Percentiles rank a stretch among this genome's conserved stretches.
Conservation (phyloP, 2,797 vertebrate species). For the Bucorvus abyssinicus region DNA sequence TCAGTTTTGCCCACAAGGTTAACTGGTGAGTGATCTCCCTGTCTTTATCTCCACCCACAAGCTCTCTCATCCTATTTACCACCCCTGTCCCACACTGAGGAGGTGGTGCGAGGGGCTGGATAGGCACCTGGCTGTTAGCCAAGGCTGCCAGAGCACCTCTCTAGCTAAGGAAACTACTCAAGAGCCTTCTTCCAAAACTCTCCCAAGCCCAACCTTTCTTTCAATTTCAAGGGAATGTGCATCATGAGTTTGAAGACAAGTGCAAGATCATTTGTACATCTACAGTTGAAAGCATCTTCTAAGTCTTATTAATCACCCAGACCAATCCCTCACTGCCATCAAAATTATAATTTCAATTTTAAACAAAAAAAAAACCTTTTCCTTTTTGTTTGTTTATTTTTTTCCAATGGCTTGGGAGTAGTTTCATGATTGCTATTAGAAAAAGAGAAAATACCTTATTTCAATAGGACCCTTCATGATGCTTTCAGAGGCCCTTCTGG, state of each 20-base stretch:
- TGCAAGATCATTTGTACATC: accelerated
- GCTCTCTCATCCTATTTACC: neutral
- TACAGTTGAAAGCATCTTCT: neutral
- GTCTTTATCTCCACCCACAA: neutral
- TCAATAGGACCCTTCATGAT: neutral
- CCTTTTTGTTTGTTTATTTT: neutral
- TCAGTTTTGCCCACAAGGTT: neutral
- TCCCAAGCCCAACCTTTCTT: neutral
- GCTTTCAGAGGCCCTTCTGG: neutral
- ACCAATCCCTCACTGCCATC: neutral
- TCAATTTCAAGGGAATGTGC: neutral
- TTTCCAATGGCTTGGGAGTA: neutral
- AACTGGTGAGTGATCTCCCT: neutral
- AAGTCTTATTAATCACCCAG: neutral
- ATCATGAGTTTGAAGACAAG: neutral
- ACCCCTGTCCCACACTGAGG: accelerated
- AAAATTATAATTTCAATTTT: neutral
- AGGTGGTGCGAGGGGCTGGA: neutral
- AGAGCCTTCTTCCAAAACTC: neutral
- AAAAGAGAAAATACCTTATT: neutral
- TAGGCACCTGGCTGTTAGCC: neutral
- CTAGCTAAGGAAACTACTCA: neutral
- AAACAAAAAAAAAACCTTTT: no score
- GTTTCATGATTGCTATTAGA: neutral
- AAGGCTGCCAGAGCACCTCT: no score